Evolutionary conservation across 2,888 invertebrate genomes (phyloP).

Genomic region (Rhopalosiphum nymphaeae): DNA sequence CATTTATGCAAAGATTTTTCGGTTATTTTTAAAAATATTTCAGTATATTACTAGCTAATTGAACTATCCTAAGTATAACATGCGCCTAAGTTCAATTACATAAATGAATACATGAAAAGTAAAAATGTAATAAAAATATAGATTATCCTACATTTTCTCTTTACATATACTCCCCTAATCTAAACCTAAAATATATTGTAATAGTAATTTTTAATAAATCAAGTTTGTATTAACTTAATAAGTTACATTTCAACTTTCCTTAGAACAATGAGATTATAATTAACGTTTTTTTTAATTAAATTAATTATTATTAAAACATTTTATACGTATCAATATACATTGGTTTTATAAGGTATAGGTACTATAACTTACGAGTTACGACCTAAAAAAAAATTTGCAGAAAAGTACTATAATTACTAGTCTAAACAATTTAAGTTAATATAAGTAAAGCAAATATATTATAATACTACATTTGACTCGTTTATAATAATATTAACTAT

Average conservation of each 20-base stretch:
- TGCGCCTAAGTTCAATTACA: neutral
- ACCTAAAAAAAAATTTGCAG: neutral
- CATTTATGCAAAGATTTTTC: neutral
- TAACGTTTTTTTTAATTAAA: neutral
- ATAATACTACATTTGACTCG: neutral
- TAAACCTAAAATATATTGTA: neutral
- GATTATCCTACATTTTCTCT: neutral
- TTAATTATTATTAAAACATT: neutral
- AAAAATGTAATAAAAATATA: neutral
- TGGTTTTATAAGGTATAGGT: neutral
- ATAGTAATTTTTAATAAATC: neutral
- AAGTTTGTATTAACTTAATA: neutral
- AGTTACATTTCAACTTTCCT: neutral
- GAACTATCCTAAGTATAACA: neutral
- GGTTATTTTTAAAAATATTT: neutral
- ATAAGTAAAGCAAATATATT: neutral
- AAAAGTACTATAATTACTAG: constrained; percentile 16
- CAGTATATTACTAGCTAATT: neutral
- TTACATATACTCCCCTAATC: neutral
- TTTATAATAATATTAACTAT: neutral
- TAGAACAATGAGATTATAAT: neutral
- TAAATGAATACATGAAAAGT: neutral
- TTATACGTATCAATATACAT: neutral
- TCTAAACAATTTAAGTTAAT: neutral
- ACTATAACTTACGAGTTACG: neutral